These are phyloP conservation scores for Tenthredo scrophulariae DNA, from an alignment of 2,888 invertebrate genomes.

Conservation along the genomic window DNA sequence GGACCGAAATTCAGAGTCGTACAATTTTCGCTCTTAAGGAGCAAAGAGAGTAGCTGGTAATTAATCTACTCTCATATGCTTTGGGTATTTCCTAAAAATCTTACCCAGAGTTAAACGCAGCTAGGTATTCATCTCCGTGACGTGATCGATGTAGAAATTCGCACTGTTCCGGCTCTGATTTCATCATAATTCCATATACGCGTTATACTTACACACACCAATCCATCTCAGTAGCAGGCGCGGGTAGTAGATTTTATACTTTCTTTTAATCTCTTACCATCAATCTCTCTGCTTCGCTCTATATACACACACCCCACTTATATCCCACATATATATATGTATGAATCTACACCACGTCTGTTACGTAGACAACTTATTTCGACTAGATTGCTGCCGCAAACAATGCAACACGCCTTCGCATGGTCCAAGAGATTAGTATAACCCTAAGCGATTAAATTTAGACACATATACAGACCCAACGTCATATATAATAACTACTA, in stretches of 20 bases:
- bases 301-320: slow-evolving; percentile 22
- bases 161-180: slow-evolving; percentile 30
- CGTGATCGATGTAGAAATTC: slow-evolving; percentile 40
- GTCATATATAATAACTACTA: background rate
- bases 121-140: slow-evolving; percentile 3
- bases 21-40: background rate
- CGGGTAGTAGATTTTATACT: background rate
- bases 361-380: slow-evolving; percentile 10
- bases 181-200: slow-evolving; percentile 14
- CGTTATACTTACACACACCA: background rate
- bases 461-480: background rate
- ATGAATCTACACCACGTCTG: background rate
- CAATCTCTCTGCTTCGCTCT: slow-evolving; percentile 34
- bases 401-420: background rate
- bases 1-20: background rate
- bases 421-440: background rate
- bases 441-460: background rate
- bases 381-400: background rate
- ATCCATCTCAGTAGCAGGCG: slow-evolving; percentile 12
- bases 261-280: slow-evolving; percentile 43
- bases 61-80: background rate
- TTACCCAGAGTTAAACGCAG: background rate
- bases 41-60: background rate
- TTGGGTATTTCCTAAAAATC: background rate
- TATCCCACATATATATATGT: background rate